Evolutionary conservation across 2,888 invertebrate species (phyloP).

Genomic region (Podotricha telesiphe): DNA sequence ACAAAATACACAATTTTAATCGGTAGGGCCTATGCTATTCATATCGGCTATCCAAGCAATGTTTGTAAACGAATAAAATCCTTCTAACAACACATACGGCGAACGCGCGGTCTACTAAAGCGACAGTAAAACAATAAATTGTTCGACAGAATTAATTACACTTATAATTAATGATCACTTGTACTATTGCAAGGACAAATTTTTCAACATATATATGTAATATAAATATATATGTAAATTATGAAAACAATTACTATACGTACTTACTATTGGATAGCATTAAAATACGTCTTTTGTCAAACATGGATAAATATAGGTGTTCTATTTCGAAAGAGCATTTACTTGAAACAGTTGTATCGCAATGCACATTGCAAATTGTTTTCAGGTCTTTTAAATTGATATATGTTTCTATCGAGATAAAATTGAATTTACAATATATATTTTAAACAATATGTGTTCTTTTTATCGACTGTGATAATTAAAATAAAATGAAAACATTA

Average conservation of each 20-base stretch:
- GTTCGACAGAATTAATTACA: constrained; percentile 25
- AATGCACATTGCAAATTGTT: too few species aligned
- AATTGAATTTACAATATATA: too few species aligned
- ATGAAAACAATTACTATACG: not conserved
- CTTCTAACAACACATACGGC: constrained; percentile 42
- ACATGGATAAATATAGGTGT: too few species aligned
- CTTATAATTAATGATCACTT: constrained; percentile 26
- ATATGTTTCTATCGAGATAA: too few species aligned
- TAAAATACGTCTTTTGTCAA: not conserved
- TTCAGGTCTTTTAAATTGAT: too few species aligned
- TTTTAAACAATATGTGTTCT: too few species aligned
- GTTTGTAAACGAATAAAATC: constrained; percentile 47
- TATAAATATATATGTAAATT: not conserved
- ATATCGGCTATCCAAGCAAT: constrained; percentile 19
- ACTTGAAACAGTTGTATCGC: too few species aligned
- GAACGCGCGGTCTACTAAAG: constrained; percentile 34
- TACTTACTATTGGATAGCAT: not conserved
- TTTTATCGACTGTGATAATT: too few species aligned
- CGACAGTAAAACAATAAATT: constrained; percentile 40
- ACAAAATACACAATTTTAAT: constrained; percentile 6
- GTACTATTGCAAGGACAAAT: constrained; percentile 12
- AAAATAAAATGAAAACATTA: too few species aligned
- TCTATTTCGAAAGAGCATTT: too few species aligned
- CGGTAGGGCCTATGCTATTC: not conserved
- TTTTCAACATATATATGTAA: not conserved